Base-by-base conservation (phyloP, 2,888 invertebrate genomes). In the Pristionchus fissidentatus region DNA sequence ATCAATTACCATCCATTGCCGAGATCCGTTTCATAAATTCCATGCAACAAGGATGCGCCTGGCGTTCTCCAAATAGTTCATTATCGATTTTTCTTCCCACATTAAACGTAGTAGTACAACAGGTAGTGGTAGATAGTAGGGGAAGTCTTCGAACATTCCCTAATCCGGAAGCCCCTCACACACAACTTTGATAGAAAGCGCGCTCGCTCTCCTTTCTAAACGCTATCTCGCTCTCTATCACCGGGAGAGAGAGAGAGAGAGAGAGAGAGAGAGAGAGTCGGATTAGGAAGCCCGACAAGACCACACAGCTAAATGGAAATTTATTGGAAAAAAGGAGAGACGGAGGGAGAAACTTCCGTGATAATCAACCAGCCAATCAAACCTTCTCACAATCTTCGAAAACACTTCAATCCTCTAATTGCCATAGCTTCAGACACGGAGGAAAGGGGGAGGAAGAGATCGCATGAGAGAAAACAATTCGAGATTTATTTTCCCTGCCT, bases 301-400 rank as follows among this genome's bases (percentile, higher is more conserved):
- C 70, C n/a, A n/a, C 26, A 32, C 38, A 3, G 19, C 62, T 62
- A 32, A 32, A 35, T 70, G 41, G n/a, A 7, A 26, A 13, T 70
- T 70, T 70, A 70, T 70, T 70, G 70, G 62, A 8, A 66, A 66
- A 41, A 26, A 41, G n/a, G n/a, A n/a, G n/a, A n/a, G n/a, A n/a
- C n/a, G n/a, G n/a, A n/a, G n/a, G n/a, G n/a, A n/a, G n/a, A n/a
- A n/a, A n/a, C n/a, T n/a, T n/a, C n/a, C n/a, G n/a, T n/a, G n/a
- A n/a, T n/a, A n/a, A n/a, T n/a, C n/a, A n/a, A n/a, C n/a, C n/a
- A n/a, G n/a, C n/a, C n/a, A n/a, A n/a, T n/a, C n/a, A n/a, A n/a
- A n/a, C n/a, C n/a, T n/a, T n/a, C n/a, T n/a, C n/a, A n/a, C n/a
- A n/a, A n/a, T n/a, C n/a, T n/a, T n/a, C n/a, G n/a, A n/a, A n/a